Evolutionary conservation across 92 coral and sea anemone species (phyloP), one percentile per base, ranked within the genome.

Genomic region (Porites rus): DNA sequence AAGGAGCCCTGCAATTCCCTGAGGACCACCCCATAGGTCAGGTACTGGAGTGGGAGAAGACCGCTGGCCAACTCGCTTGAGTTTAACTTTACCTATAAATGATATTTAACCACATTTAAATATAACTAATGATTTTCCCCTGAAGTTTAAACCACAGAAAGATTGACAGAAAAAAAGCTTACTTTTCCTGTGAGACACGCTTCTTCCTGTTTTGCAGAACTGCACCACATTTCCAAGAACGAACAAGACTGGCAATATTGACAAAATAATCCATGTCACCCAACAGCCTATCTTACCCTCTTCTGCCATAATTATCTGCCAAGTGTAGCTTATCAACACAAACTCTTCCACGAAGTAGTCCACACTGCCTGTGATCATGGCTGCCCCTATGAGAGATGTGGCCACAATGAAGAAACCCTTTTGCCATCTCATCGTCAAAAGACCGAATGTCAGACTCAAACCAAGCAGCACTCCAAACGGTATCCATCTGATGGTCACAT

Each of bases 381-480:
- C 92, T 8, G 97, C 98, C 9, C 99, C 99, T 72, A 95, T 82
- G 90, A 95, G 86, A 46, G 97, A 87, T 4, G 96, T 95, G 50
- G 96, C 92, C 65, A 92, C 90, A 66, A 95, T 95, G 70, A 88
- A 88, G 67, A 95, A 88, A 24, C 92, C 88, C 80, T 93, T 97
- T 91, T 97, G 98, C 91, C 95, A 97, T 62, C 91, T 88, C 77
- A 97, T 81, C 18, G 92, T 91, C 51, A 95, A 77, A 61, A 95
- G 18, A 22, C 92, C 94, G 84, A 92, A 92, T 24, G 92, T 16
- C 62, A 97, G 80, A 68, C 98, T 91, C 61, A 95, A 78, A 0
- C 96, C 98, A 11, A 97, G 94, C 18, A 97, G 91, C 25, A 93
- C 87, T 2, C 98, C 98, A 86, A 95, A 95, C 6, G 99, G 99